A percentile compares a stretch with the other conserved stretches of the same genome.
Evolutionary conservation across 2,113 vertebrate species (phyloP).

Genomic region (Apteryx owenii): DNA sequence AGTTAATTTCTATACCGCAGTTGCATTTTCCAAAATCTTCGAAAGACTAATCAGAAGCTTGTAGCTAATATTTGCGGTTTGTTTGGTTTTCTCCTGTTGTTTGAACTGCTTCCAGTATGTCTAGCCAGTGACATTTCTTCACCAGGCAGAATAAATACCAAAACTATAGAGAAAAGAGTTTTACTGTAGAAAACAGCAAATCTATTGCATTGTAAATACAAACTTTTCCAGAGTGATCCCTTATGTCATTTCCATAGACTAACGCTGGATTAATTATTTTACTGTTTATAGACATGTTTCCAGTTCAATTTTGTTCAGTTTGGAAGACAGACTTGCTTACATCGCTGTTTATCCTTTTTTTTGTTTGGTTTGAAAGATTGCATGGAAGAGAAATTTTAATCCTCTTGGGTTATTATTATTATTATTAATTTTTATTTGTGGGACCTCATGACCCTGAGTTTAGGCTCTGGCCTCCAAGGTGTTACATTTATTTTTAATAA

Average conservation of each 20-base stretch:
- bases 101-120: conserved; percentile 52
- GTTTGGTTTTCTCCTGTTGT: conserved; percentile 59
- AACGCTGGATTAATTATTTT: not conserved
- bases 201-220: not conserved
- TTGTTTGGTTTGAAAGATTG: not conserved
- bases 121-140: conserved; percentile 59
- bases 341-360: not conserved
- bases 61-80: conserved; percentile 53
- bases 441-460: not conserved
- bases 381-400: not conserved
- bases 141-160: conserved; percentile 44
- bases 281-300: not conserved
- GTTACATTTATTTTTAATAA: not conserved
- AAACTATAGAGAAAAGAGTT: conserved; percentile 6
- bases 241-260: not conserved
- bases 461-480: not conserved
- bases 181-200: not conserved
- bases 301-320: not conserved
- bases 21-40: conserved; percentile 55
- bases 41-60: conserved; percentile 56
- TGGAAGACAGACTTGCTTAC: not conserved
- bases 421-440: not conserved
- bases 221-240: conserved; percentile 5
- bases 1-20: conserved; percentile 48
- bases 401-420: not conserved